Evolutionary conservation across 2,888 invertebrate species (phyloP).

Genomic region (Diplazon laetatorius): DNA sequence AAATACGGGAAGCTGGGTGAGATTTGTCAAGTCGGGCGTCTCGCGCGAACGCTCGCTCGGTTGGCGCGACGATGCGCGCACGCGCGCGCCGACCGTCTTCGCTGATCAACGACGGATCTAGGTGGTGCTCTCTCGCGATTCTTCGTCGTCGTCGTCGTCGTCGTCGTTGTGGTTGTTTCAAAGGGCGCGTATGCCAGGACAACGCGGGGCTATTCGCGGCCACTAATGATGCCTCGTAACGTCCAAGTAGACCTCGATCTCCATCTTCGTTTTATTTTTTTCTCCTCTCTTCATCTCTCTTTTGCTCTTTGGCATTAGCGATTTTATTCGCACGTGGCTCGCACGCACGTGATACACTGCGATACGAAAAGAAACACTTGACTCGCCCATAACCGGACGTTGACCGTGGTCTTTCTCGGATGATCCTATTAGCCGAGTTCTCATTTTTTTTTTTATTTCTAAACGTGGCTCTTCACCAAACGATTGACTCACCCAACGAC

Average conservation of each 20-base stretch:
- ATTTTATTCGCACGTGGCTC: slow-evolving; percentile 25
- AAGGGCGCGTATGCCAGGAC: slow-evolving; percentile 61
- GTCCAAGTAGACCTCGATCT: slow-evolving; percentile 61
- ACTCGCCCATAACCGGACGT: slow-evolving; percentile 65
- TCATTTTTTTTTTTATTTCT: no score
- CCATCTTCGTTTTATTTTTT: slow-evolving; percentile 3
- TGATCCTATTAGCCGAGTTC: slow-evolving; percentile 66
- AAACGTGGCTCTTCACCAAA: slow-evolving; percentile 21
- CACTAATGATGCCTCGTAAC: slow-evolving; percentile 70
- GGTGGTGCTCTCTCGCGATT: slow-evolving; percentile 38
- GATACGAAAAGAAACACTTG: slow-evolving; percentile 39
- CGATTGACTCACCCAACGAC: slow-evolving; percentile 34
- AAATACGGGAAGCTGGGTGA: slow-evolving; percentile 79
- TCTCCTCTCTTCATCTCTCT: slow-evolving; percentile 13
- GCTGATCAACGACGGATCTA: slow-evolving; percentile 37
- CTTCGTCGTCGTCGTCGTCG: slow-evolving; percentile 33
- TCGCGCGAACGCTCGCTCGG: slow-evolving; percentile 67
- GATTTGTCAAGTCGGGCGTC: slow-evolving; percentile 79
- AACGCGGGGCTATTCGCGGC: slow-evolving; percentile 67
- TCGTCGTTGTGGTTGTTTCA: slow-evolving; percentile 50
- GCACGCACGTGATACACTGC: slow-evolving; percentile 54
- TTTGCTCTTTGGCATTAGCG: no score
- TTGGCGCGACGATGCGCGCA: slow-evolving; percentile 48
- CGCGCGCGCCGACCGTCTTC: slow-evolving; percentile 31
- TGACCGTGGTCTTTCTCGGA: slow-evolving; percentile 65